Conservation (phyloP, 2,888 invertebrate species). For the Anthrax anthrax region DNA sequence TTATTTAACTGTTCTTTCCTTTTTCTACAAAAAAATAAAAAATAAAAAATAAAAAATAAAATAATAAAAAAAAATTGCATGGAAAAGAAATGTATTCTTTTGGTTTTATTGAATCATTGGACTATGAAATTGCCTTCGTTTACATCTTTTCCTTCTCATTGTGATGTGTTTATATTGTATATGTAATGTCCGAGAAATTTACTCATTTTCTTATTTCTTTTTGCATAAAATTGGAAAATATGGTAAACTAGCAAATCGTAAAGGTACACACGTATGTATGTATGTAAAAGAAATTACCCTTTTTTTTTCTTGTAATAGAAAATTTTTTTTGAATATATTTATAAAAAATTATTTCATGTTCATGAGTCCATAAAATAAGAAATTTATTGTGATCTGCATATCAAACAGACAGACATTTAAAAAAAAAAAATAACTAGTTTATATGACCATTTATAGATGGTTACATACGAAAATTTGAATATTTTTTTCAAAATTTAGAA, state of each 20-base stretch:
- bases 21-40: too few relatives aligned
- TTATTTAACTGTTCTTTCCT: too few relatives aligned
- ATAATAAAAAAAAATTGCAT: too few relatives aligned
- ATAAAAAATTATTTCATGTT: constrained; percentile 3
- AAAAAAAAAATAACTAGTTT: too few relatives aligned
- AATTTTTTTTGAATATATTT: too few relatives aligned
- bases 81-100: too few relatives aligned
- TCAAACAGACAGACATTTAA: constrained; percentile 12
- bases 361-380: constrained; percentile 14
- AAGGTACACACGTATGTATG: too few relatives aligned
- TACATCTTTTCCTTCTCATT: constrained; percentile 1
- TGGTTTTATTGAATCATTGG: neutral
- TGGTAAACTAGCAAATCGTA: too few relatives aligned
- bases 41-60: too few relatives aligned
- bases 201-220: neutral
- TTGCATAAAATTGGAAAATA: neutral
- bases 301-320: neutral
- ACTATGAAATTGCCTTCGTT: constrained; percentile 8
- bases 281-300: neutral
- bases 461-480: too few relatives aligned
- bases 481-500: too few relatives aligned
- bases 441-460: too few relatives aligned
- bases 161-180: neutral
- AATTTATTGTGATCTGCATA: constrained; percentile 16
- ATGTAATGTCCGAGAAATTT: neutral